Base-by-base conservation (phyloP, 2,888 invertebrate species). In the Caprella mutica region DNA sequence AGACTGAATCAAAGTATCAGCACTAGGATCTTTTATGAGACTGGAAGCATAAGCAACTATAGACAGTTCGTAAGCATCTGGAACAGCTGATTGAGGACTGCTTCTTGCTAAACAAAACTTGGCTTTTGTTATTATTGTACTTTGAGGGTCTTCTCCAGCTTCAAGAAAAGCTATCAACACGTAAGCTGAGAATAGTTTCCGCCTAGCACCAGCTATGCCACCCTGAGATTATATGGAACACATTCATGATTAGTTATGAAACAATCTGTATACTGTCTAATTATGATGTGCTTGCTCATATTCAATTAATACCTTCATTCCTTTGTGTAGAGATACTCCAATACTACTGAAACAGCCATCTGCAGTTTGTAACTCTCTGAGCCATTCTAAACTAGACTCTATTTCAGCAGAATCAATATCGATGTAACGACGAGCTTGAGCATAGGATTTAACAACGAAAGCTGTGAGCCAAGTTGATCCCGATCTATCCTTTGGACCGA, bases 391-490 rank as follows among this genome's bases (percentile, higher is more conserved):
- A 9, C 78, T 77, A 19, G 73, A 70, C 51, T 75, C 71, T 19
- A 80, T 71, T 38, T 78, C 73, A 1, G 72, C 71, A 44, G 76
- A 74, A 66, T 80, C 79, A 4, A 80, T 72, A 61, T 75, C 75
- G 62, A 79, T 77, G 63, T 76, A 72, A 52, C 71, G 66, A 42
- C 14, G 83, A 82, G 61, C 52, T 17, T 53, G 48, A 21, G 58
- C 58, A 17, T 56, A 58, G 30, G 58, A 58, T 67, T 81, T 79
- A 0, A 86, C 76, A 3, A 84, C 81, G 70, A 86, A 86, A 0
- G 86, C 83, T 0, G 86, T 87, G 24, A 88, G 76, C 81, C 85
- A 85, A 73, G 78, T 79, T 1, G 86, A 87, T 0, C 87, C 83
- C 0, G 75, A 70, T 68, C 82, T 82, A 0, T 78, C 73, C 4